Conservation (phyloP, 2,113 vertebrate species). For the Anoplopoma fimbria region DNA sequence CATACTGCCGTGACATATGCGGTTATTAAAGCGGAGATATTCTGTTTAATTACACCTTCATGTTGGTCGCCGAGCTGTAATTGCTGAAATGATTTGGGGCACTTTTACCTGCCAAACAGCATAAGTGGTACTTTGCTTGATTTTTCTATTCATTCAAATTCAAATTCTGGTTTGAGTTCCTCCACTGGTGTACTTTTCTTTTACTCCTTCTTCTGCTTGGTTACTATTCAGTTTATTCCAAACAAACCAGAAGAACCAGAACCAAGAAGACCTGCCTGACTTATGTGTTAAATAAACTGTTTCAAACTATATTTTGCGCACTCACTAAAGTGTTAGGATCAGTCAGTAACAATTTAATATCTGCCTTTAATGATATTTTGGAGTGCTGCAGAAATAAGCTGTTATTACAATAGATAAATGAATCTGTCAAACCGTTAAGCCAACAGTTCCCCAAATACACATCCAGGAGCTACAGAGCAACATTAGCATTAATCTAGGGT, state of each 20-base stretch:
- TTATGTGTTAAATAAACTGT: neutral
- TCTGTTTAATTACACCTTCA: neutral
- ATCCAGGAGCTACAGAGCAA: neutral
- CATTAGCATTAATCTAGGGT: neutral
- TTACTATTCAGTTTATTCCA: neutral
- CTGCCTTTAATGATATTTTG: neutral
- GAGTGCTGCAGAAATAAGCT: neutral
- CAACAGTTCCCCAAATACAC: neutral
- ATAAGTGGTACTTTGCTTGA: neutral
- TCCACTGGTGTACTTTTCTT: neutral
- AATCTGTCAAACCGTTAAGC: accelerated
- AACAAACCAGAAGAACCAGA: neutral
- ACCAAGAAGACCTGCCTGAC: neutral
- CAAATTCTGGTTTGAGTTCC: neutral
- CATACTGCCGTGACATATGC: neutral
- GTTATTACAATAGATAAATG: neutral
- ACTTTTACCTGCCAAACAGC: neutral
- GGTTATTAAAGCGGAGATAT: neutral
- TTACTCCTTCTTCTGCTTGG: neutral
- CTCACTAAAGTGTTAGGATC: neutral
- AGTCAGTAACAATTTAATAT: neutral
- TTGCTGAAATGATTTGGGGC: neutral
- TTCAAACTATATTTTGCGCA: neutral
- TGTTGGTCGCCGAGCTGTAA: neutral
- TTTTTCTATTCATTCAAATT: neutral